Conservation (phyloP, 2,888 invertebrate genomes). For the Trachelus tabidus region DNA sequence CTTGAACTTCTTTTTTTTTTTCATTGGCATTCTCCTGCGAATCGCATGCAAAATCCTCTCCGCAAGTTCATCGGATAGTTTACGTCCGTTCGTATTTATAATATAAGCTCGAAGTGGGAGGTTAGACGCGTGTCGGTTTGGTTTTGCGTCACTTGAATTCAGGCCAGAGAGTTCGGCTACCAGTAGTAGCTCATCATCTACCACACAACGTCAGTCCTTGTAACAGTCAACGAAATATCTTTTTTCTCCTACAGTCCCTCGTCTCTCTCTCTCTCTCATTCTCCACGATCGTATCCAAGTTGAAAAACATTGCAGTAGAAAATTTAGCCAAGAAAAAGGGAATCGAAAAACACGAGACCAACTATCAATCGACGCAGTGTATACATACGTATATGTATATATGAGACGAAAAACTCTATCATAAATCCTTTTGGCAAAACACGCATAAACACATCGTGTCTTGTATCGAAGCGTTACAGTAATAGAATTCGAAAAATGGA, state of each 20-base stretch:
- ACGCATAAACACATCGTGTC: neutral
- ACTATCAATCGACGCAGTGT: neutral
- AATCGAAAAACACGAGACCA: neutral
- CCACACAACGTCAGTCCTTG: neutral
- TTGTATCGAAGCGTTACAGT: neutral
- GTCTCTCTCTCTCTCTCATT: too few relatives aligned
- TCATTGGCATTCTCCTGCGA: neutral
- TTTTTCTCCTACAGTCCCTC: neutral
- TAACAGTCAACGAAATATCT: neutral
- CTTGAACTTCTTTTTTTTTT: neutral
- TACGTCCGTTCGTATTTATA: neutral
- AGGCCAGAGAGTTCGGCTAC: neutral
- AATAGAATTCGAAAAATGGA: neutral
- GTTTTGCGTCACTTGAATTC: slow-evolving; percentile 6
- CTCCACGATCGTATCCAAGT: neutral
- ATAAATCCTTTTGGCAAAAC: neutral
- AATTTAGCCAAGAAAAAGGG: neutral
- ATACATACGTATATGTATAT: neutral
- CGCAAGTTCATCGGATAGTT: neutral
- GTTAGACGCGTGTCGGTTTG: neutral
- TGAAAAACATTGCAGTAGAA: neutral
- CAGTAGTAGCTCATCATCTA: neutral
- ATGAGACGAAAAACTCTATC: neutral
- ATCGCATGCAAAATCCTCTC: neutral
- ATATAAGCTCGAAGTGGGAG: neutral